Conservation (phyloP, 2,888 invertebrate genomes). For the Rapana venosa region DNA sequence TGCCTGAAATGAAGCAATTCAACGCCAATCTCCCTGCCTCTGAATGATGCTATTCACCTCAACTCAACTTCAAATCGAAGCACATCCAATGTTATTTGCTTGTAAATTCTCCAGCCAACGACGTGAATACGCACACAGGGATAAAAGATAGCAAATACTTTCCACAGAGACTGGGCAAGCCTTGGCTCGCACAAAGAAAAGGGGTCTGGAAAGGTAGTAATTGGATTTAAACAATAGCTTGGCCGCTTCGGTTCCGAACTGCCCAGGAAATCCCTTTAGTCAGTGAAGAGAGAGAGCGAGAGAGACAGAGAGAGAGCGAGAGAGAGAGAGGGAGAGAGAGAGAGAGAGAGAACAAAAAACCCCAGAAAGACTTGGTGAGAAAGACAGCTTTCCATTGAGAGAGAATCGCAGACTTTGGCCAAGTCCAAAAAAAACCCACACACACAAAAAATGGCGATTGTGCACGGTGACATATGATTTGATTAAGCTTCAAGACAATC, state of each 20-base stretch:
- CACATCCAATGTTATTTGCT: constrained; percentile 38
- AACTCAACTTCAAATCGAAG: constrained; percentile 15
- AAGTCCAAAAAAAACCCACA: not conserved
- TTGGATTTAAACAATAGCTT: constrained; percentile 40
- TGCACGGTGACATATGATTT: constrained; percentile 34
- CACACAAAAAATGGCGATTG: constrained; percentile 33
- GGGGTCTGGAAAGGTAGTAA: constrained; percentile 20
- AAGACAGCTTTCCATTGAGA: constrained; percentile 33
- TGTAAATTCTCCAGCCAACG: constrained; percentile 29
- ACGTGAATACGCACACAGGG: not conserved
- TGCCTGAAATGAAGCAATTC: constrained; percentile 18
- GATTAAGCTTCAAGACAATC: constrained; percentile 33
- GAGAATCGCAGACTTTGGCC: not conserved
- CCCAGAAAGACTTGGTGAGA: not conserved
- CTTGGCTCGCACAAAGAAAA: constrained; percentile 23
- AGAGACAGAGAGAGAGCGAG: no score
- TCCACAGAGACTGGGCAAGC: not conserved
- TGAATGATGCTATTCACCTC: constrained; percentile 27
- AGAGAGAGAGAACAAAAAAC: no score
- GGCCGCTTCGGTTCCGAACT: not conserved
- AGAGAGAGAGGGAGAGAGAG: no score
- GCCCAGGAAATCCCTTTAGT: constrained; percentile 39
- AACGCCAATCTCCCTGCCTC: constrained; percentile 10
- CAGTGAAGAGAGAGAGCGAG: no score
- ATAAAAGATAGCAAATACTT: constrained; percentile 41